Evolutionary conservation across 1,140 invertebrate genomes (phyloP).

Genomic region (Eubasilissa regina): DNA sequence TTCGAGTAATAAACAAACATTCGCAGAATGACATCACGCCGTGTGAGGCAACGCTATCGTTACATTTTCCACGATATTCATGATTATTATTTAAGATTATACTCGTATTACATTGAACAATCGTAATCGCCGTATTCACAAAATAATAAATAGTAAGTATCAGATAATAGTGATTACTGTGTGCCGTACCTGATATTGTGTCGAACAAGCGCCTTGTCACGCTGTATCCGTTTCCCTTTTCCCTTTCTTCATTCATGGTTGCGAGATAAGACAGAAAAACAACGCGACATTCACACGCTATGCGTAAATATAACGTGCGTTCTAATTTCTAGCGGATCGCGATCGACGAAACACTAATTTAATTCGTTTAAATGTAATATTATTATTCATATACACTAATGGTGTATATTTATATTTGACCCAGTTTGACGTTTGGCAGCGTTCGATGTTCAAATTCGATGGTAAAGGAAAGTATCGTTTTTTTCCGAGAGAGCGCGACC

Average conservation of each 20-base stretch:
- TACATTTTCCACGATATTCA: no score
- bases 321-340: no score
- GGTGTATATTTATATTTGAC: no score
- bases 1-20: no score
- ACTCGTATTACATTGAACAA: no score
- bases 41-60: no score
- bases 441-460: constrained; percentile 10
- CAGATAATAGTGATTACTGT: no score
- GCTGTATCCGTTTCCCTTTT: constrained; percentile 51
- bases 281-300: constrained; percentile 24
- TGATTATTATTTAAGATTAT: no score
- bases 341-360: neutral
- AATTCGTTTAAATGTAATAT: neutral
- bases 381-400: neutral
- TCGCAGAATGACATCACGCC: no score
- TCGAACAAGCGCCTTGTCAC: constrained; percentile 54
- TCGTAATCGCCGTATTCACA: no score
- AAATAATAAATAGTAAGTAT: no score
- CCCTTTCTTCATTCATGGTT: constrained; percentile 50
- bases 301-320: constrained; percentile 8
- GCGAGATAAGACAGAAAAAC: constrained; percentile 18
- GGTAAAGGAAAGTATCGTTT: neutral
- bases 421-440: neutral
- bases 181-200: constrained; percentile 53
- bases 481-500: neutral